A percentile compares a stretch with the other conserved stretches of the same genome.
Evolutionary conservation across 2,113 vertebrate genomes (phyloP).

Genomic region (Podarcis cretensis): DNA sequence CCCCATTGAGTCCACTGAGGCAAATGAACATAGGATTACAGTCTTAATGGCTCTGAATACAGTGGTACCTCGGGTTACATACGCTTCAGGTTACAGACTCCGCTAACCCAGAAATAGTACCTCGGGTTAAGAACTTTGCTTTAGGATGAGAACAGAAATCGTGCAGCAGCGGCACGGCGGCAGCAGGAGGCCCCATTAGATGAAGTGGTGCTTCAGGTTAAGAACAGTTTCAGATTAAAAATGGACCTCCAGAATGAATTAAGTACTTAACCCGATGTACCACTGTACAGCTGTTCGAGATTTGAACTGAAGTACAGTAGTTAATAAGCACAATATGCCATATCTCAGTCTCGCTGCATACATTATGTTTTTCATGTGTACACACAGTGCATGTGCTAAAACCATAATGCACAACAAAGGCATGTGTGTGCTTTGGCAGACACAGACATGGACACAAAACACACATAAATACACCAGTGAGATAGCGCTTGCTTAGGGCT

Average conservation of each 20-base stretch:
- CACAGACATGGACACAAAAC: neutral
- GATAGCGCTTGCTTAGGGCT: neutral
- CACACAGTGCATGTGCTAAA: neutral
- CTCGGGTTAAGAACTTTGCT: no score
- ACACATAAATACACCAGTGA: neutral
- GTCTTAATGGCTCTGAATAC: neutral
- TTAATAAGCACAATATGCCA: neutral
- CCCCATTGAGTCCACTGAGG: neutral
- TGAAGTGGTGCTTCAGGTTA: no score
- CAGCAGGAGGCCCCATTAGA: no score
- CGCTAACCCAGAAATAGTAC: no score
- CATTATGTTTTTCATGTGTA: neutral
- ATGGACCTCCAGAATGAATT: no score
- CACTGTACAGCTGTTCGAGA: neutral
- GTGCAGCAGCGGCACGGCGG: no score
- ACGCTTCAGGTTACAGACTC: no score
- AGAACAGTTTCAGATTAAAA: no score
- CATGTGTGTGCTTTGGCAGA: neutral
- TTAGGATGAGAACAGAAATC: no score
- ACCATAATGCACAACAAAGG: neutral
- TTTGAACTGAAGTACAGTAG: neutral
- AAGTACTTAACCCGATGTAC: no score
- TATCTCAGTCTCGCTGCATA: neutral
- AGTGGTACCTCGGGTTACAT: no score
- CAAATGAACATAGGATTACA: neutral